A percentile compares a stretch with the other conserved stretches of the same genome.
Evolutionary conservation across 2,797 vertebrate genomes (phyloP).

Genomic region (Hypotaenidia philippensis): DNA sequence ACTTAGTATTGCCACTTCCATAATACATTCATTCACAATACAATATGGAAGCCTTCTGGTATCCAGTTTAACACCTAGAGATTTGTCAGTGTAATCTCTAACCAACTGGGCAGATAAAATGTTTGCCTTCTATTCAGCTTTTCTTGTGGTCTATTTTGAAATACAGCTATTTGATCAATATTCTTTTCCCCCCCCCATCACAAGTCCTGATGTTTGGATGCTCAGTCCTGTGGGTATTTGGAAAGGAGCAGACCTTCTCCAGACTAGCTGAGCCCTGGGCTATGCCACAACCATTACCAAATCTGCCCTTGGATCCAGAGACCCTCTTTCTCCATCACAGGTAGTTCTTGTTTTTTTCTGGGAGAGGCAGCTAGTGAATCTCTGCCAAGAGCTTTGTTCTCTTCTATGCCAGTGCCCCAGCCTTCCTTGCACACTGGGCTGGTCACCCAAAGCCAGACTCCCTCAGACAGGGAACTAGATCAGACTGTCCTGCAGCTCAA

Average conservation of each 20-base stretch:
- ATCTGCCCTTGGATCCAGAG: not conserved
- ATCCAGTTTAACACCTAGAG: conserved; percentile 42
- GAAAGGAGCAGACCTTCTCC: not conserved
- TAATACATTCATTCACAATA: not conserved
- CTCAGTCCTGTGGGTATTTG: not conserved
- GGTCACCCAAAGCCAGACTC: not conserved
- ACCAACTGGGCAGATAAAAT: conserved; percentile 35
- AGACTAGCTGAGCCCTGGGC: not conserved
- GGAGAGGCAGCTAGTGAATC: not conserved
- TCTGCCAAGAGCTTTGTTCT: not conserved
- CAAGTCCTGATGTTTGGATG: not conserved
- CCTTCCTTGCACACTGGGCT: not conserved
- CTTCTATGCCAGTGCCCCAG: not conserved
- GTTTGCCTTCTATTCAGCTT: not conserved
- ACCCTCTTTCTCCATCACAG: rapidly evolving
- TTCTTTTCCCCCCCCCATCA: not conserved
- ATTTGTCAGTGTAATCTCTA: conserved; percentile 41
- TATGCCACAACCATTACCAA: not conserved
- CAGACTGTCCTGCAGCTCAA: not conserved
- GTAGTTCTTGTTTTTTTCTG: not conserved
- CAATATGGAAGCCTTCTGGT: conserved; percentile 46
- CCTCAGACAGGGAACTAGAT: not conserved
- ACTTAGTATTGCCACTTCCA: not conserved
- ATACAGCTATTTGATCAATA: not conserved
- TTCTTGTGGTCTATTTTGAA: not conserved